Percentiles rank a stretch among this genome's conserved stretches.
phyloP scores from a whole-genome alignment of 2,113 vertebrate species.

The Upupa epops region DNA sequence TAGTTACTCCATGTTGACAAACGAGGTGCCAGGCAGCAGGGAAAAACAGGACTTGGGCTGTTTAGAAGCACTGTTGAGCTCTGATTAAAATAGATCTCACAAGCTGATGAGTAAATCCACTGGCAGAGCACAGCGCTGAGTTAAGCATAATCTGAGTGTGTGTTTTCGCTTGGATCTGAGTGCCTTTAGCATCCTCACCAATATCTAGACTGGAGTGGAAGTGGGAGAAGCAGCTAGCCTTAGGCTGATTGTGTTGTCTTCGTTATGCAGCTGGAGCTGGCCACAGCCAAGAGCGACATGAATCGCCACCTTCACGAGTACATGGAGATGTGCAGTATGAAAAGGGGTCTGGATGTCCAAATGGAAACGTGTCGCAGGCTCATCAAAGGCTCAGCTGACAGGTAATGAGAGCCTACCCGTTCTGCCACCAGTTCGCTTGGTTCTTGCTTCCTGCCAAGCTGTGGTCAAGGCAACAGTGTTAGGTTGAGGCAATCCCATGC shows the following conservation, averaged over 20 bases:
- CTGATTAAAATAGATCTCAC: neutral
- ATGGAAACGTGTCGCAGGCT: conserved; percentile 87
- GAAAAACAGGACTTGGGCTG: neutral
- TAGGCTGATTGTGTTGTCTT: neutral
- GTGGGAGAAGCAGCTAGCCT: neutral
- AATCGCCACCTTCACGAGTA: conserved; percentile 91
- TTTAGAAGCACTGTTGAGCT: neutral
- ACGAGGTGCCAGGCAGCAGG: neutral
- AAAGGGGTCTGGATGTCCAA: conserved; percentile 90
- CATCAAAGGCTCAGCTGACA: conserved; percentile 89
- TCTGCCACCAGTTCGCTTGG: too few relatives aligned
- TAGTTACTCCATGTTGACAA: neutral
- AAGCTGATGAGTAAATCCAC: fast-evolving
- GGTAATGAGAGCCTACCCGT: conserved; percentile 24
- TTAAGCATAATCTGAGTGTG: fast-evolving
- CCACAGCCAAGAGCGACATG: conserved; percentile 93
- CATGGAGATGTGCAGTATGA: conserved; percentile 97
- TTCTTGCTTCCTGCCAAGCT: neutral
- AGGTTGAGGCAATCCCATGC: too few relatives aligned
- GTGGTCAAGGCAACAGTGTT: neutral
- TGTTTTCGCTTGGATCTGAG: neutral
- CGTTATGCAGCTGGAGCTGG: conserved; percentile 82
- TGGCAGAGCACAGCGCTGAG: neutral
- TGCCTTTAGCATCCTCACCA: neutral
- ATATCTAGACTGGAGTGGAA: fast-evolving